A percentile compares a stretch with the other conserved stretches of the same genome.
phyloP scores from a whole-genome alignment of 2,797 vertebrate species.

The Lithobates pipiens region DNA sequence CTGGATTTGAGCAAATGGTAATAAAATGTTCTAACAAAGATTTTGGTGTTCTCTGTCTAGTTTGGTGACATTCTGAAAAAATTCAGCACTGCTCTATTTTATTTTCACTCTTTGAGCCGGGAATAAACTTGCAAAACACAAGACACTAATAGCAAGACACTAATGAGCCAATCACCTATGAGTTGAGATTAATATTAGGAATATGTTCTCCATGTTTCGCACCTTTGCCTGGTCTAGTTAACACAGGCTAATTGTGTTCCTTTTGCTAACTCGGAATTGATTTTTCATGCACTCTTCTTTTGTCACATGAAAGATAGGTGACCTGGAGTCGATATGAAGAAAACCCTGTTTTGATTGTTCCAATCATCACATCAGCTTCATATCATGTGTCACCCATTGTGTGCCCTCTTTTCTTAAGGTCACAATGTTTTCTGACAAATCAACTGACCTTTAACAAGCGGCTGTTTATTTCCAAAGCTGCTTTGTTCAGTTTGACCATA shows the following conservation, averaged over 20 bases:
- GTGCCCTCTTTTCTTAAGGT: slow-evolving; percentile 13
- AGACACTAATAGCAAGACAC: neutral
- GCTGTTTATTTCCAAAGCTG: slow-evolving; percentile 2
- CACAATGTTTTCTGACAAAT: slow-evolving; percentile 23
- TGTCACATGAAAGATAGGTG: slow-evolving; percentile 35
- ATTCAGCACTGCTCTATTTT: neutral
- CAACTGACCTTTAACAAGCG: neutral
- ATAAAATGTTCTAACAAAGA: too few relatives aligned
- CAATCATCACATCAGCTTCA: slow-evolving; percentile 26
- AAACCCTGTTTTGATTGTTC: neutral
- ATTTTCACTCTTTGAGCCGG: neutral
- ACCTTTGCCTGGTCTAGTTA: slow-evolving; percentile 20
- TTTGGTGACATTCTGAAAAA: neutral
- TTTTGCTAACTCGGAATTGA: slow-evolving; percentile 18
- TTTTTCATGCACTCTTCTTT: slow-evolving; percentile 40
- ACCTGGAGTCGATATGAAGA: slow-evolving; percentile 15
- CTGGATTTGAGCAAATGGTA: too few relatives aligned
- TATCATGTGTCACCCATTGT: slow-evolving; percentile 30
- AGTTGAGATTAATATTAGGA: neutral
- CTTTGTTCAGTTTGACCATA: neutral
- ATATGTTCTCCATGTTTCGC: neutral
- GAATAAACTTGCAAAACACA: neutral
- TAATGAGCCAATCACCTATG: neutral
- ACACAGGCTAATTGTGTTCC: slow-evolving; percentile 3
- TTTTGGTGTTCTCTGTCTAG: neutral